Conservation (phyloP, 2,888 invertebrate genomes). For the Serripes groenlandicus region DNA sequence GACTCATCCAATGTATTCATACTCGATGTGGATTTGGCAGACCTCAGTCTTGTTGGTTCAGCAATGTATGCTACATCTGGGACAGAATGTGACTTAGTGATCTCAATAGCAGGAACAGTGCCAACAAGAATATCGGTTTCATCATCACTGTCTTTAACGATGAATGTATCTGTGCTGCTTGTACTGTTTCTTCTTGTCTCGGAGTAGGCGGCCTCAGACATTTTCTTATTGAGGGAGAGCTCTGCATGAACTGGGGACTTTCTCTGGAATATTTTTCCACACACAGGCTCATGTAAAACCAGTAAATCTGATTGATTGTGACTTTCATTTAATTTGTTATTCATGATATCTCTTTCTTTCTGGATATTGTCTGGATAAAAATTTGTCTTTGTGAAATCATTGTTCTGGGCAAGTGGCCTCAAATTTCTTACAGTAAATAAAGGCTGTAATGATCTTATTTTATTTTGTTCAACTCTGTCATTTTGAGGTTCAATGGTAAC, state of each 20-base stretch:
- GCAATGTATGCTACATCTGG: constrained; percentile 66
- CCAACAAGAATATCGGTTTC: constrained; percentile 39
- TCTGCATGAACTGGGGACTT: constrained; percentile 11
- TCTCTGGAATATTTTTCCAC: constrained; percentile 40
- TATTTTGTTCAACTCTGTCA: no score
- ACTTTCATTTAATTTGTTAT: not conserved
- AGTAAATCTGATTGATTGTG: constrained; percentile 8
- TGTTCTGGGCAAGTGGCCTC: constrained; percentile 75
- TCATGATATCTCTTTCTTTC: not conserved
- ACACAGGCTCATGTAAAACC: constrained; percentile 48
- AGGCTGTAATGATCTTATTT: no score
- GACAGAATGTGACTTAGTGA: constrained; percentile 69
- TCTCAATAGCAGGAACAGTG: not conserved
- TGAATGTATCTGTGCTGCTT: constrained; percentile 82
- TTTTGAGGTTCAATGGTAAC: not conserved
- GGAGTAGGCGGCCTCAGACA: not conserved
- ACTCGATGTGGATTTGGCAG: constrained; percentile 71
- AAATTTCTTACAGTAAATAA: constrained; percentile 76
- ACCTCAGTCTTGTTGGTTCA: constrained; percentile 64
- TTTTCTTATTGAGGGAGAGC: not conserved
- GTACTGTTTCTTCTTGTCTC: constrained; percentile 52
- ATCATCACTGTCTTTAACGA: constrained; percentile 79
- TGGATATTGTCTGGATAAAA: constrained; percentile 34
- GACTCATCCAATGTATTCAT: constrained; percentile 25
- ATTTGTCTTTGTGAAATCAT: constrained; percentile 77